Evolutionary conservation across 2,113 vertebrate genomes (phyloP), one percentile per base, ranked within the genome.

Genomic region (Trematocara variabile): DNA sequence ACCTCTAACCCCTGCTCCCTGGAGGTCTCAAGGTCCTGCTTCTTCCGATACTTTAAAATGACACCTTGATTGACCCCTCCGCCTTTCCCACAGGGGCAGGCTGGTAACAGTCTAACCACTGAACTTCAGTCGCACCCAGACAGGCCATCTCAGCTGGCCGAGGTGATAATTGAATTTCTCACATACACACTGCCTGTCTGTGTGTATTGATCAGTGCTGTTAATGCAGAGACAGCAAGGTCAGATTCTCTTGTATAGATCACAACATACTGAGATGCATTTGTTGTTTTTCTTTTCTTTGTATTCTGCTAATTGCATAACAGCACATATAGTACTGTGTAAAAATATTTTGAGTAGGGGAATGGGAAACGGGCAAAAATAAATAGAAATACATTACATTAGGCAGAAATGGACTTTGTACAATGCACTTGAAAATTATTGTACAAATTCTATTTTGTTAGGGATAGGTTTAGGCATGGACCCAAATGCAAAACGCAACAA

Each of bases 121-220:
- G 91, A 93, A 88, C 91, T 89, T 81, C 79, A 83, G 52, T 86
- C 78, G 25, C 63, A 46, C 58, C 37, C 83, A 88, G 83, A 88
- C 80, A 16, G 78, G 82, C 25, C 25, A 75, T n/a, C 16, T 92
- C 87, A 84, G 78, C 79, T 20, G 80, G 20, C 14, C 12, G 16
- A 20, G 68, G 65, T 85, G 86, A 52, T 75, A 68, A 91, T 88
- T 86, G 30, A 91, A 86, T 88, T 86, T 28, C 54, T 87, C 44
- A 34, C 54, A 77, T 68, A 50, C 48, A 77, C 44, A 80, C 58
- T 56, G 82, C 89, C 87, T 82, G 50, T 34, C 73, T 58, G 56
- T 10, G 65, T 22, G 39, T 79, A 37, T 80, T 44, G 65, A 92
- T 94, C 94, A 87, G 86, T 92, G 80, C 41, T 63, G 75, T 8